phyloP scores from a whole-genome alignment of 2,113 vertebrate species.

The Deroptyus accipitrinus region DNA sequence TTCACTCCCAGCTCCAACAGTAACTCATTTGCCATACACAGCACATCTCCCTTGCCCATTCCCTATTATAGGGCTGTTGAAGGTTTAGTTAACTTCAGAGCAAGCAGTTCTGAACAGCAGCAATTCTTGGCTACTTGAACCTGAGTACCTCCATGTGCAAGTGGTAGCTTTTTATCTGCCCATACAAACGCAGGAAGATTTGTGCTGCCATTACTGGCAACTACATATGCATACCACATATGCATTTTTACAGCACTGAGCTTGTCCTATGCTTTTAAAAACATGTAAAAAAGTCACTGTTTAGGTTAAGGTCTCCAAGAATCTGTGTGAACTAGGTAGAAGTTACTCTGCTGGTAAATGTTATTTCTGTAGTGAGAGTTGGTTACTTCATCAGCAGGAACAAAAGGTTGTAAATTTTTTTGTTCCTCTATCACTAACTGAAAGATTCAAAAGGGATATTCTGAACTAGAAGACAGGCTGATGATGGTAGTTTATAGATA shows the following conservation, averaged over 20 bases:
- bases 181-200: background rate
- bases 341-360: background rate
- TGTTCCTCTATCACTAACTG: background rate
- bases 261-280: background rate
- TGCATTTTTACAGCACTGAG: background rate
- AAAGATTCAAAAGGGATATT: background rate
- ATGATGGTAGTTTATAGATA: background rate
- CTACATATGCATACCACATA: background rate
- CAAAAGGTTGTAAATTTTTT: background rate
- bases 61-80: background rate
- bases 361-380: background rate
- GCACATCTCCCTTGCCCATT: background rate
- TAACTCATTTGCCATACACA: background rate
- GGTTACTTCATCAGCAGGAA: background rate
- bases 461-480: background rate
- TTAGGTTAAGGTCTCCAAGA: background rate
- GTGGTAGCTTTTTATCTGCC: background rate
- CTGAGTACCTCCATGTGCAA: background rate
- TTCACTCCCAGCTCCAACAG: background rate
- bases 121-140: background rate
- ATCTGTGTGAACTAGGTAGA: background rate
- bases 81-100: background rate
- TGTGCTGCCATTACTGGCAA: background rate
- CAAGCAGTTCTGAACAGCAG: background rate
- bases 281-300: background rate